Conservation (phyloP, 2,888 invertebrate genomes). For the Willowsia nigromaculata region DNA sequence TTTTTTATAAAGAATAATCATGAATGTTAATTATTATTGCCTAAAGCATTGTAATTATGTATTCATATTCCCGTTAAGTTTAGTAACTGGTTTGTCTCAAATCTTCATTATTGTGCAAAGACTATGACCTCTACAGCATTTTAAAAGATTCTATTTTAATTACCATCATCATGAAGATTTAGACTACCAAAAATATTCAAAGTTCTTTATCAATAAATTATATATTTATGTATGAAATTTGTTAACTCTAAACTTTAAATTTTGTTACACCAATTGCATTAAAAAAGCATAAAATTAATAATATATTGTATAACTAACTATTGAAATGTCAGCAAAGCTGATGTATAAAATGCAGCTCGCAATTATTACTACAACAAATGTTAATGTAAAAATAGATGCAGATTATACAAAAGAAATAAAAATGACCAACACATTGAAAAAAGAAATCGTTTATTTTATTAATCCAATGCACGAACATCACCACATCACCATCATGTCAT, state of each 20-base stretch:
- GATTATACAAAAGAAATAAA: constrained; percentile 26
- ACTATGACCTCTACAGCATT: background rate
- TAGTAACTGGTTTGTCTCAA: background rate
- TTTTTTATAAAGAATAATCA: too few species aligned
- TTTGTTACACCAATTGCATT: background rate
- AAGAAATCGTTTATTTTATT: background rate
- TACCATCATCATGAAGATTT: background rate
- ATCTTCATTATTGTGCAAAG: background rate
- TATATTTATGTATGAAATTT: constrained; percentile 4
- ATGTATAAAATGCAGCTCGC: background rate
- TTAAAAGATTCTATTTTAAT: background rate
- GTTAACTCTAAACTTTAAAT: background rate
- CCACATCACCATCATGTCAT: too few species aligned
- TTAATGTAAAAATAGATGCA: constrained; percentile 16
- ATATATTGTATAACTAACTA: background rate
- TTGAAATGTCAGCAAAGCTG: background rate
- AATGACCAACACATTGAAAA: constrained; percentile 8
- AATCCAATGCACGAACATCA: too few species aligned
- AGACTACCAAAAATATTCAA: background rate
- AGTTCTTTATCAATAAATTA: background rate
- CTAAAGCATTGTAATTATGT: too few species aligned
- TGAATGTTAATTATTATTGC: too few species aligned
- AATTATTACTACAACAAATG: background rate
- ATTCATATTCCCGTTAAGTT: background rate
- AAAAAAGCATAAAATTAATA: background rate